phyloP scores from a whole-genome alignment of 2,113 vertebrate species.

The Limnothrissa miodon region DNA sequence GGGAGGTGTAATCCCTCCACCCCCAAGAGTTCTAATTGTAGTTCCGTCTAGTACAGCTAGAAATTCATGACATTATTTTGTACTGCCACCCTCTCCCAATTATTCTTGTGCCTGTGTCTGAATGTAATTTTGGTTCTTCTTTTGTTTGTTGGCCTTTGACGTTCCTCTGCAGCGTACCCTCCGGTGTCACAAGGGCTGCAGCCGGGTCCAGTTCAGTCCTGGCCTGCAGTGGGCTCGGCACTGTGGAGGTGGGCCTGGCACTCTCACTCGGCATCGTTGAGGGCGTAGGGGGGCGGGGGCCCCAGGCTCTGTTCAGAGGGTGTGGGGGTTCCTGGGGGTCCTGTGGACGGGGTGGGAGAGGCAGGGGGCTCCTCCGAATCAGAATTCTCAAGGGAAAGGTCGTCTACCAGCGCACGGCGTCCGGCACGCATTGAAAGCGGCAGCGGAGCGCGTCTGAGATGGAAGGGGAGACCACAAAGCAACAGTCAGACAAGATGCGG shows the following conservation, averaged over 20 bases:
- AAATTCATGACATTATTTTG: not conserved
- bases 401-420: slow-evolving; percentile 71
- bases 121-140: not conserved
- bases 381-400: slow-evolving; percentile 75
- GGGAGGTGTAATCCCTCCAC: slow-evolving; percentile 19
- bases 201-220: not conserved
- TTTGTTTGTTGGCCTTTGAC: too few relatives aligned
- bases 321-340: slow-evolving; percentile 65
- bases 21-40: slow-evolving; percentile 15
- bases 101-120: not conserved
- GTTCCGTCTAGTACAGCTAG: not conserved
- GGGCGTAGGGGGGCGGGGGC: slow-evolving; percentile 66
- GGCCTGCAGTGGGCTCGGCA: not conserved
- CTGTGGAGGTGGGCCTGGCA: not conserved
- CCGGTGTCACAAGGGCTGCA: not conserved
- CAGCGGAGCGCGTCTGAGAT: slow-evolving; percentile 65
- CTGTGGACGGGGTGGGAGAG: slow-evolving; percentile 69
- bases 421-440: slow-evolving; percentile 66
- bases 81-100: not conserved
- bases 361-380: slow-evolving; percentile 73
- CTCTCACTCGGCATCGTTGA: slow-evolving; percentile 69
- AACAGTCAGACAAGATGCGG: not conserved
- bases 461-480: not conserved
- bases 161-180: not conserved
- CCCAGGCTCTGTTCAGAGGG: slow-evolving; percentile 70